Evolutionary conservation across 2,113 vertebrate species (phyloP).

Genomic region (Chloroceryle aenea): DNA sequence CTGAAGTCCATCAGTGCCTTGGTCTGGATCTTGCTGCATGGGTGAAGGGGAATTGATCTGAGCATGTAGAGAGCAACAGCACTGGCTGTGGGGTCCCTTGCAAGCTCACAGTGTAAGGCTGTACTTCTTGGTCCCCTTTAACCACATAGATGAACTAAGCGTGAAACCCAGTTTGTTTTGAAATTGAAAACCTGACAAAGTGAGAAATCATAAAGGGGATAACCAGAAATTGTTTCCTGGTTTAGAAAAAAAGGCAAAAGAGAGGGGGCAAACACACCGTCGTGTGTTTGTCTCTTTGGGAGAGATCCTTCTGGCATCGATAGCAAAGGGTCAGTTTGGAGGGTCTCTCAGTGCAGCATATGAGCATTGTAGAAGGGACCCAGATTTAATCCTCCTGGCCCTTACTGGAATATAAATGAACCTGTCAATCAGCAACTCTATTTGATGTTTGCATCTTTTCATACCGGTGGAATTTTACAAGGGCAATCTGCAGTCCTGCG

Average conservation of each 20-base stretch:
- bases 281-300: neutral
- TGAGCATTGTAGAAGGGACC: neutral
- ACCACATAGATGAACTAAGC: neutral
- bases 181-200: neutral
- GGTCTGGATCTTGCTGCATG: accelerated
- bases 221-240: neutral
- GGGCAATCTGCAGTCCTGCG: neutral
- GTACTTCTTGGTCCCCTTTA: neutral
- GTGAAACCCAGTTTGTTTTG: neutral
- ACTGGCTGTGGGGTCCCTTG: neutral
- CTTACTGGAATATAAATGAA: neutral
- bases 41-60: neutral
- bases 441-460: neutral
- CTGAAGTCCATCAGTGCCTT: neutral
- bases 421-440: neutral
- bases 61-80: neutral
- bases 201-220: neutral
- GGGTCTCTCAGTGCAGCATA: accelerated
- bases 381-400: neutral
- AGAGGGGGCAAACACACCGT: neutral
- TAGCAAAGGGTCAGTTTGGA: neutral
- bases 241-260: neutral
- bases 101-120: neutral
- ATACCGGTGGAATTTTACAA: neutral
- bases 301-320: neutral